Conservation (phyloP, 2,797 vertebrate species). For the Lacerta viridis region DNA sequence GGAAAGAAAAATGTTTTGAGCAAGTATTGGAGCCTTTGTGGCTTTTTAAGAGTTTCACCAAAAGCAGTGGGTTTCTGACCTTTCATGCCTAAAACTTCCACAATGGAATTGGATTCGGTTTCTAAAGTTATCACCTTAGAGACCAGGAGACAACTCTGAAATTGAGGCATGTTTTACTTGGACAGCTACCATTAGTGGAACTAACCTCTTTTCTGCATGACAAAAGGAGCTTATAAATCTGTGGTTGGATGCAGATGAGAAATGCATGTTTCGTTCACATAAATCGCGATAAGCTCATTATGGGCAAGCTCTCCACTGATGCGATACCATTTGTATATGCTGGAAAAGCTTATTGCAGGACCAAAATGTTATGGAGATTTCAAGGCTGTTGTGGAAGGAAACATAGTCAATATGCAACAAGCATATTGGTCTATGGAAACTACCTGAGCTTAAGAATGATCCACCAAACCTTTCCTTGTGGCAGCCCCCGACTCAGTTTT, state of each 20-base stretch:
- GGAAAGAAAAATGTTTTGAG: not conserved
- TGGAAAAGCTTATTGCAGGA: not conserved
- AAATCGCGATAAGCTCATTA: not conserved
- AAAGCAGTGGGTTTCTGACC: not conserved
- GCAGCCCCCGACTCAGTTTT: too few relatives aligned
- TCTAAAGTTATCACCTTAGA: not conserved
- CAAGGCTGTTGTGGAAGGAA: not conserved
- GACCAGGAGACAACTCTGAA: not conserved
- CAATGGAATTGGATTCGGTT: not conserved
- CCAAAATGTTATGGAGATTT: not conserved
- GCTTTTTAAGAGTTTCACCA: not conserved
- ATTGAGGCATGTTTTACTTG: not conserved
- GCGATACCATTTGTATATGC: not conserved
- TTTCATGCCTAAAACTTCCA: not conserved
- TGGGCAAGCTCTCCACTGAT: not conserved
- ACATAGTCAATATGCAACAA: not conserved
- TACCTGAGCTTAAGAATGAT: too few relatives aligned
- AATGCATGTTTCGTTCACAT: not conserved
- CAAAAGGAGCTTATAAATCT: not conserved
- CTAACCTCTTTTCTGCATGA: not conserved
- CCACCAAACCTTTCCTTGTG: too few relatives aligned
- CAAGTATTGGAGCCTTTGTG: not conserved
- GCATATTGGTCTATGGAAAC: too few relatives aligned
- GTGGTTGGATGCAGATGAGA: conserved; percentile 7
- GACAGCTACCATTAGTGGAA: not conserved